Percentiles rank a stretch among this genome's conserved stretches.
Evolutionary conservation across 2,797 vertebrate genomes (phyloP).

Genomic region (Vipera latastei): DNA sequence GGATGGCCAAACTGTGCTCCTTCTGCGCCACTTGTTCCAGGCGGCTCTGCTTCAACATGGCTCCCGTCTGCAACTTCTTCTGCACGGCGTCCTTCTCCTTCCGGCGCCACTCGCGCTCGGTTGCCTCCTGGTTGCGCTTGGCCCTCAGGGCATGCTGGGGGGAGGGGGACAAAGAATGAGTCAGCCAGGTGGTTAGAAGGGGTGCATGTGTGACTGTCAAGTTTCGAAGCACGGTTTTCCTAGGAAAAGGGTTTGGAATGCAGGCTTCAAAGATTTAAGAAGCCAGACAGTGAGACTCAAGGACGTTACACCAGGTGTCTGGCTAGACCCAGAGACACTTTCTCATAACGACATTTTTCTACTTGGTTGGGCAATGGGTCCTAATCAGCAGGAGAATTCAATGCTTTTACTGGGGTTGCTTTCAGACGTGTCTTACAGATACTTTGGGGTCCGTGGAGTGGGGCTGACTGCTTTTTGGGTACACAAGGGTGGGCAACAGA

Average conservation of each 20-base stretch:
- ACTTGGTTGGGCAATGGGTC: no score
- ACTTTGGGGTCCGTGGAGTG: background rate
- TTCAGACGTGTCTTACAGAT: background rate
- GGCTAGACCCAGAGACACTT: no score
- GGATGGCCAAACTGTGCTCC: slow-evolving; percentile 75
- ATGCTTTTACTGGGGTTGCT: no score
- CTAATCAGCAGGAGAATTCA: no score
- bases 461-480: background rate
- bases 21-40: slow-evolving; percentile 80
- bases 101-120: slow-evolving; percentile 83
- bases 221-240: no score
- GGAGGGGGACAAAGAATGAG: no score
- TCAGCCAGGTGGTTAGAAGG: background rate
- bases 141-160: slow-evolving; percentile 84
- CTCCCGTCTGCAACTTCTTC: slow-evolving; percentile 69
- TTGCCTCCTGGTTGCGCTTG: slow-evolving; percentile 82
- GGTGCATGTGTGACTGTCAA: no score
- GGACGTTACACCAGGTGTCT: no score
- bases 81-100: slow-evolving; percentile 74
- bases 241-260: no score
- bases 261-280: no score
- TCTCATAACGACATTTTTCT: no score
- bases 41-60: slow-evolving; percentile 68
- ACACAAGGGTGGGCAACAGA: background rate
- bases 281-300: no score